Percentiles rank a stretch among this genome's conserved stretches.
phyloP scores from a whole-genome alignment of 2,888 invertebrate genomes.

The Aleiodes leptofemur region DNA sequence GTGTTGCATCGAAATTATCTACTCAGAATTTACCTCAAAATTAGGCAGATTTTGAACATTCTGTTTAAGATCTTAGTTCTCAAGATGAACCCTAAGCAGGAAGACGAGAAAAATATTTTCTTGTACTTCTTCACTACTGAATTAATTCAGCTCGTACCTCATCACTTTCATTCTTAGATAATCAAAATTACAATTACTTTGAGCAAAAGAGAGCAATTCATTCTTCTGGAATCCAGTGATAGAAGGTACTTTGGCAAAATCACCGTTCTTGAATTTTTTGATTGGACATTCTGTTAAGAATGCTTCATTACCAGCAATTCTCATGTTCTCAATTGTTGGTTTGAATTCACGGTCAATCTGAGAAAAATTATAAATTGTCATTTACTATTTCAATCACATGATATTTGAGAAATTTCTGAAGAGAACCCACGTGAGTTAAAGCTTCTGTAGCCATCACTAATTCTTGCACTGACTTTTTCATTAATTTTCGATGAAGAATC shows the following conservation, averaged over 20 bases:
- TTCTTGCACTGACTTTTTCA: conserved; percentile 70
- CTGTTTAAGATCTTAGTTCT: too few relatives aligned
- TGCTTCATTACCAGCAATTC: conserved; percentile 72
- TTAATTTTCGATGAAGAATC: conserved; percentile 72
- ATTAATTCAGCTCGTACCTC: too few relatives aligned
- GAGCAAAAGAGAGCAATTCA: conserved; percentile 18
- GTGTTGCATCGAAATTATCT: too few relatives aligned
- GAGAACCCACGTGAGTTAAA: background rate
- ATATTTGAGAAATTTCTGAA: too few relatives aligned
- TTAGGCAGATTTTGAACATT: too few relatives aligned
- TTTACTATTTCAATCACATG: background rate
- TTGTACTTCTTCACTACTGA: too few relatives aligned
- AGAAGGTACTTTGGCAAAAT: conserved; percentile 76
- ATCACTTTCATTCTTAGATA: too few relatives aligned
- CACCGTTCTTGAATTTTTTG: conserved; percentile 72
- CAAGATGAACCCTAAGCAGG: too few relatives aligned
- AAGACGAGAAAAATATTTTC: too few relatives aligned
- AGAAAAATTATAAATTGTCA: background rate
- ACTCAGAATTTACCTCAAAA: too few relatives aligned
- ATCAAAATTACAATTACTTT: background rate
- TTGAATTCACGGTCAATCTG: conserved; percentile 72
- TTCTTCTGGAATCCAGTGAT: conserved; percentile 76
- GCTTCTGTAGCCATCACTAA: conserved; percentile 71
- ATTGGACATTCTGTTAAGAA: conserved; percentile 76
- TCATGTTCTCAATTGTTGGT: conserved; percentile 77